A percentile compares a stretch with the other conserved stretches of the same genome.
phyloP scores from a whole-genome alignment of 2,113 vertebrate genomes.

The Chlamydotis undulata region DNA sequence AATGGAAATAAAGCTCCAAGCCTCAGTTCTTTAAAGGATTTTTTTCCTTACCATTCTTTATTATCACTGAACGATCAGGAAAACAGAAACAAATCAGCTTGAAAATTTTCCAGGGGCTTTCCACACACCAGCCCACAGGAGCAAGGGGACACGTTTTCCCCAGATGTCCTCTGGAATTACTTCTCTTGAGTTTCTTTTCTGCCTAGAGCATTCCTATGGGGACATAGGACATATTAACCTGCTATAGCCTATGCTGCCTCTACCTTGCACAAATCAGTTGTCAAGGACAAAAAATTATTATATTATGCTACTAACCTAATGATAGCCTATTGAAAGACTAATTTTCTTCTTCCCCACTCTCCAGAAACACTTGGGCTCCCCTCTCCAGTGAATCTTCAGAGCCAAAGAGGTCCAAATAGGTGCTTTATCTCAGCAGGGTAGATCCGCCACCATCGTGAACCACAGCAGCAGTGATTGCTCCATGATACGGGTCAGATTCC shows the following conservation, averaged over 20 bases:
- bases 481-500: constrained; percentile 17
- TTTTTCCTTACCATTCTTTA: not conserved
- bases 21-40: not conserved
- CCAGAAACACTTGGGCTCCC: constrained; percentile 28
- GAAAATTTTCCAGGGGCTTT: not conserved
- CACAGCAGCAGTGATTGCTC: not conserved
- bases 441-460: not conserved
- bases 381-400: constrained; percentile 38
- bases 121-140: not conserved
- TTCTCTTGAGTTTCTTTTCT: not conserved
- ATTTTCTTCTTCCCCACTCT: constrained; percentile 1
- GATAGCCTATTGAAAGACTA: not conserved
- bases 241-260: not conserved
- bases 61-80: not conserved
- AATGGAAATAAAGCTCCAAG: constrained; percentile 17
- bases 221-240: not conserved
- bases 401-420: constrained; percentile 23
- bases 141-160: not conserved
- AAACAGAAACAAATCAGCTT: not conserved
- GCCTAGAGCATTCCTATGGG: not conserved
- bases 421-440: constrained; percentile 46
- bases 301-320: constrained; percentile 27
- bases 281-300: not conserved
- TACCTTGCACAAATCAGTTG: not conserved
- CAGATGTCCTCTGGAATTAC: not conserved